These are phyloP conservation scores for Panthera leo DNA, from an alignment of 2,113 vertebrate genomes.

Conservation along the genomic window DNA sequence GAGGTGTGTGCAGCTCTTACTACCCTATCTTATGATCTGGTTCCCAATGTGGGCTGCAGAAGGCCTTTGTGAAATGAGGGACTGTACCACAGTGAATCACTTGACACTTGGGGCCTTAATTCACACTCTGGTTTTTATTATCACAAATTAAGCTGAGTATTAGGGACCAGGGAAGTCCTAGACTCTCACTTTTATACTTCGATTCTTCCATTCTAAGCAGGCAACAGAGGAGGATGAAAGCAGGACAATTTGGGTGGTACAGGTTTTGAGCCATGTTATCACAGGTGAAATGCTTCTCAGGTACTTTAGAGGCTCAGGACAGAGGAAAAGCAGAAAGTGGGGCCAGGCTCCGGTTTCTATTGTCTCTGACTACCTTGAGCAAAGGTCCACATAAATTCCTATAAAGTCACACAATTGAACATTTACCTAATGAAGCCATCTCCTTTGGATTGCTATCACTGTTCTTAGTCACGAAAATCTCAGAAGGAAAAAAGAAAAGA, in stretches of 20 bases:
- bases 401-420: not conserved
- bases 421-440: not conserved
- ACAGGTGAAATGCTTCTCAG: not conserved
- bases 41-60: not conserved
- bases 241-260: not conserved
- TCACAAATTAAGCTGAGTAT: not conserved
- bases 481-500: not conserved
- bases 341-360: not conserved
- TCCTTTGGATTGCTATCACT: slow-evolving; percentile 9
- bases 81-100: not conserved
- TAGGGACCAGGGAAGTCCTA: not conserved
- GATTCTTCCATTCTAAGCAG: not conserved
- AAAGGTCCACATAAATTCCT: not conserved
- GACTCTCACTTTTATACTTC: not conserved
- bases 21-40: not conserved
- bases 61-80: slow-evolving; percentile 5
- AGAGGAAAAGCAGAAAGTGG: not conserved
- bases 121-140: slow-evolving; percentile 10
- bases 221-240: not conserved
- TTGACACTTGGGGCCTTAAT: not conserved
- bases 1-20: not conserved
- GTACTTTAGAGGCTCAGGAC: not conserved
- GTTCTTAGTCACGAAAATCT: not conserved
- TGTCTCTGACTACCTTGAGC: not conserved
- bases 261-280: not conserved